These are phyloP conservation scores for Apis florea DNA, from an alignment of 1,140 invertebrate species.

Conservation along the genomic window DNA sequence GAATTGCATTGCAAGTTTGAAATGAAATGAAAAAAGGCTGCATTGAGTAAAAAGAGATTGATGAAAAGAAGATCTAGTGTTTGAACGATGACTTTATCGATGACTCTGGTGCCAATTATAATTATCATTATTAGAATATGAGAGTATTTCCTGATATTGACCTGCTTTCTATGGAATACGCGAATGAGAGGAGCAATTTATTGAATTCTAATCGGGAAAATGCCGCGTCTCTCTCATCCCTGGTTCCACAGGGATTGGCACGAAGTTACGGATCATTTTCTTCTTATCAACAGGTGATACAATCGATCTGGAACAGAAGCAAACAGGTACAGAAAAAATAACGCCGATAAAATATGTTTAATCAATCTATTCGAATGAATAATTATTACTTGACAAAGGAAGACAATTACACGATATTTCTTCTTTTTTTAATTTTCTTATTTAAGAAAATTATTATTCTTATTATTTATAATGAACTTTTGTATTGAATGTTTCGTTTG, in stretches of 20 bases:
- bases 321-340: conserved; percentile 68
- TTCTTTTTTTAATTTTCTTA: neutral
- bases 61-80: neutral
- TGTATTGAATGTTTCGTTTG: neutral
- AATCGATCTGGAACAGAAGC: conserved; percentile 73
- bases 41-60: no score
- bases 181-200: conserved; percentile 62
- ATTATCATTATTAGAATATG: conserved; percentile 47
- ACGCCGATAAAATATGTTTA: neutral
- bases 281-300: conserved; percentile 69
- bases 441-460: no score
- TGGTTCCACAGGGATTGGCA: conserved; percentile 47
- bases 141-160: conserved; percentile 61
- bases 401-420: no score
- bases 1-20: no score
- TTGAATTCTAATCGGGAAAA: conserved; percentile 45
- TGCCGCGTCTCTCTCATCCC: conserved; percentile 52
- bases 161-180: conserved; percentile 58
- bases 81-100: conserved; percentile 8
- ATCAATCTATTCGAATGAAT: neutral
- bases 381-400: neutral
- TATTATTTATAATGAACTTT: no score
- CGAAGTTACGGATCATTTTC: conserved; percentile 73
- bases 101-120: neutral
- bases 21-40: no score